phyloP scores from a whole-genome alignment of 2,888 invertebrate genomes.

The Netelia fuscicornis region DNA sequence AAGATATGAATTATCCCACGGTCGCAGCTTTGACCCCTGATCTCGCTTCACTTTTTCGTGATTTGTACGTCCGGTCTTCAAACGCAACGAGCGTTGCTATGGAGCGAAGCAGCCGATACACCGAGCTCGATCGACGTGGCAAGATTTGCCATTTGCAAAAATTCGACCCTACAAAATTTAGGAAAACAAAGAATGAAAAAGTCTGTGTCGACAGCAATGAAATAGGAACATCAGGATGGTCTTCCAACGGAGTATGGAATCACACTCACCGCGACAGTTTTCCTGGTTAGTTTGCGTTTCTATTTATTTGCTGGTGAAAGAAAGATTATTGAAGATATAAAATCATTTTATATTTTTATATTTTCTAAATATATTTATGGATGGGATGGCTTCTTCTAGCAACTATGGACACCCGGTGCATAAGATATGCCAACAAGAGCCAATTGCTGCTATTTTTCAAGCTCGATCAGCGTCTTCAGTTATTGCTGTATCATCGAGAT shows the following conservation, averaged over 20 bases:
- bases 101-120: conserved; percentile 65
- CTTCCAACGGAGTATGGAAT: conserved; percentile 81
- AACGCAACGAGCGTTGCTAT: conserved; percentile 38
- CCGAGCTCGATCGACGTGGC: conserved; percentile 68
- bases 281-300: conserved; percentile 72
- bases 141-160: conserved; percentile 60
- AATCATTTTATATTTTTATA: too few species aligned
- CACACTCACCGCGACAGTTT: conserved; percentile 68
- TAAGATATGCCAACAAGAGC: conserved; percentile 75
- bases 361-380: neutral
- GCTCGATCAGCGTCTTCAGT: conserved; percentile 77
- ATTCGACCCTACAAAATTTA: conserved; percentile 61
- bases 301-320: neutral
- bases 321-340: too few species aligned
- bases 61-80: conserved; percentile 61
- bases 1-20: conserved; percentile 40
- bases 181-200: conserved; percentile 32
- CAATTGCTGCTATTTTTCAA: conserved; percentile 76
- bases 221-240: conserved; percentile 56
- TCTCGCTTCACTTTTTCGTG: conserved; percentile 63
- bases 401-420: conserved; percentile 70
- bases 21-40: conserved; percentile 57
- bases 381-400: conserved; percentile 70
- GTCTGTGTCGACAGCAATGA: neutral
- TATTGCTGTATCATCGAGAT: conserved; percentile 73